phyloP scores from a whole-genome alignment of 2,888 invertebrate species.

The Apodemia duryi region DNA sequence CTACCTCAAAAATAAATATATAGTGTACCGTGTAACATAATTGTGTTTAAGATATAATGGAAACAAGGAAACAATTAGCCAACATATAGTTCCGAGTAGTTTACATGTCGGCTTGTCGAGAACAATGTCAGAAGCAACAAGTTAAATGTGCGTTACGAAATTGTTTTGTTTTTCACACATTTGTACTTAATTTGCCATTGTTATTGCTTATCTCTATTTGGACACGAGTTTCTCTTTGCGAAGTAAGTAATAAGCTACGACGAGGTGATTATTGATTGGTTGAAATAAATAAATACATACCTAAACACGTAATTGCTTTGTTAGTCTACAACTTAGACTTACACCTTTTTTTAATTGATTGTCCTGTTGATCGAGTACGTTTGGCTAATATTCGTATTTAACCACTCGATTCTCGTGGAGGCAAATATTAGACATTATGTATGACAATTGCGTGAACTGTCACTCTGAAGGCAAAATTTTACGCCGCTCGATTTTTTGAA shows the following conservation, averaged over 20 bases:
- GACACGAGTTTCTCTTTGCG: background rate
- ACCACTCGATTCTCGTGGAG: too few species aligned
- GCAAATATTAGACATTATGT: too few species aligned
- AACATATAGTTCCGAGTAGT: background rate
- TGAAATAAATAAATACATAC: background rate
- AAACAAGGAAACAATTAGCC: background rate
- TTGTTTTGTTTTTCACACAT: constrained; percentile 4
- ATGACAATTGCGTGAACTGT: too few species aligned
- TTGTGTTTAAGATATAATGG: background rate
- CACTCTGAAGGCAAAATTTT: too few species aligned
- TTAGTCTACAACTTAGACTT: too few species aligned
- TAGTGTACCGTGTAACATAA: background rate
- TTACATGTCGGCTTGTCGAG: background rate
- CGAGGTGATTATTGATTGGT: background rate
- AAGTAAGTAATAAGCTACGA: background rate
- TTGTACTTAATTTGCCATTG: constrained; percentile 5
- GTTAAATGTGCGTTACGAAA: constrained; percentile 7
- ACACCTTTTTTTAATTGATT: too few species aligned
- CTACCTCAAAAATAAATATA: background rate
- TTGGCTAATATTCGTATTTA: too few species aligned
- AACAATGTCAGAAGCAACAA: constrained; percentile 5
- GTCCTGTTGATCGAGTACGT: too few species aligned
- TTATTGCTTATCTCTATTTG: background rate
- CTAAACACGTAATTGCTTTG: too few species aligned
- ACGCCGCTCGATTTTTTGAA: too few species aligned